A percentile compares a stretch with the other conserved stretches of the same genome.
phyloP scores from a whole-genome alignment of 2,113 vertebrate species.

The Gymnogyps californianus region DNA sequence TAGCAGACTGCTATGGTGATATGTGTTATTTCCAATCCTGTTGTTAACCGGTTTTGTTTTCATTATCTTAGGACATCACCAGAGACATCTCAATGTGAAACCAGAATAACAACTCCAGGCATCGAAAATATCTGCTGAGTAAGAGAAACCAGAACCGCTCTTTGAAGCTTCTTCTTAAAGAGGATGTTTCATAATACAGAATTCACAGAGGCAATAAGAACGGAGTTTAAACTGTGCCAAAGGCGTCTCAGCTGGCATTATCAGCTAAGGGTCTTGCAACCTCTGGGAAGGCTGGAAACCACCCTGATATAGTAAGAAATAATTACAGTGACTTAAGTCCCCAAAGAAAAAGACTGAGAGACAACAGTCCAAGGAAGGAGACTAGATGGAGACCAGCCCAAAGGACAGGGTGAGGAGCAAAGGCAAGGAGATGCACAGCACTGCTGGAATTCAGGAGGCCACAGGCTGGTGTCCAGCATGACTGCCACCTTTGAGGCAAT shows the following conservation, averaged over 20 bases:
- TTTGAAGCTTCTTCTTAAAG: neutral
- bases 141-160: neutral
- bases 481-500: neutral
- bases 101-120: neutral
- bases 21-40: neutral
- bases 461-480: neutral
- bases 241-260: neutral
- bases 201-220: neutral
- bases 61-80: neutral
- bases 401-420: neutral
- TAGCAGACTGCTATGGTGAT: neutral
- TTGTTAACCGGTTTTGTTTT: neutral
- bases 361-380: neutral
- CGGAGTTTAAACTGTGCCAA: neutral
- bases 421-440: neutral
- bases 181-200: neutral
- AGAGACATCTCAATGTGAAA: neutral
- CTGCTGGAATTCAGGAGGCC: neutral
- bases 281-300: neutral
- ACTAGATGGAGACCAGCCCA: neutral
- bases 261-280: neutral
- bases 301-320: neutral
- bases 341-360: neutral
- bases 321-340: neutral
- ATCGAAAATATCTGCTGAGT: neutral